Conservation (phyloP, 2,797 vertebrate species). For the Epinephelus malabaricus region DNA sequence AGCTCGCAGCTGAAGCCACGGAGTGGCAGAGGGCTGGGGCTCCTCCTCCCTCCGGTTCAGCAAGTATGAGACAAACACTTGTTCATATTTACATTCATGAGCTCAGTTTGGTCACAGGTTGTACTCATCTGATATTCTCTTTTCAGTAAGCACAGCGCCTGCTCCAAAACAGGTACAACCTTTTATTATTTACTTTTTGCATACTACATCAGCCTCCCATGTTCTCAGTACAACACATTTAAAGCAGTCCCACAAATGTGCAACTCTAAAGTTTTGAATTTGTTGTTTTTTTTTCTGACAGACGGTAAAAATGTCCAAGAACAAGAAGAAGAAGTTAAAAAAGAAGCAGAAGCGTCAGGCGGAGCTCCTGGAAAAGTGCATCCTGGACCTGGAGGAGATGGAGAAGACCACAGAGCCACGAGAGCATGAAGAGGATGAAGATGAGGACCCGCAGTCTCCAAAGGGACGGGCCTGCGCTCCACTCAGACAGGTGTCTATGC, state of each 20-base stretch:
- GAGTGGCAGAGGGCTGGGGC: constrained; percentile 98
- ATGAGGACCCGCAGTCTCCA: constrained; percentile 83
- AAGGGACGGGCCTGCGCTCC: constrained; percentile 81
- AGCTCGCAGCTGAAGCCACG: constrained; percentile 95
- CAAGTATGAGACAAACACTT: constrained; percentile 85
- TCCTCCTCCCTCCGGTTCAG: constrained; percentile 96
- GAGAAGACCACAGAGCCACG: constrained; percentile 90
- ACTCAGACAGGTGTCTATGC: constrained; percentile 87
- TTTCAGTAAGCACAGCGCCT: constrained; percentile 98
- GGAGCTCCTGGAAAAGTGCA: constrained; percentile 95
- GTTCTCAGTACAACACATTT: background rate
- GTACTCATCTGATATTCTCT: constrained; percentile 59
- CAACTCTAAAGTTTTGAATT: background rate
- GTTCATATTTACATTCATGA: constrained; percentile 5
- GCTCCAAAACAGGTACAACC: constrained; percentile 94
- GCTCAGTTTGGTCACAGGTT: constrained; percentile 21
- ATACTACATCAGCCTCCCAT: background rate
- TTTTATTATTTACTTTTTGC: constrained; percentile 13
- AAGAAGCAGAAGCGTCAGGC: constrained; percentile 99
- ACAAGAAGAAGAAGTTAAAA: constrained; percentile 99
- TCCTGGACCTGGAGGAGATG: constrained; percentile 97
- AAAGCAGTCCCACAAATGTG: background rate
- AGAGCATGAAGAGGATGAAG: constrained; percentile 87
- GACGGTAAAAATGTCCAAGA: constrained; percentile 98
- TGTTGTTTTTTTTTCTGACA: constrained; percentile 58